phyloP scores from a whole-genome alignment of 2,888 invertebrate species.

The Eristalinus aeneus region DNA sequence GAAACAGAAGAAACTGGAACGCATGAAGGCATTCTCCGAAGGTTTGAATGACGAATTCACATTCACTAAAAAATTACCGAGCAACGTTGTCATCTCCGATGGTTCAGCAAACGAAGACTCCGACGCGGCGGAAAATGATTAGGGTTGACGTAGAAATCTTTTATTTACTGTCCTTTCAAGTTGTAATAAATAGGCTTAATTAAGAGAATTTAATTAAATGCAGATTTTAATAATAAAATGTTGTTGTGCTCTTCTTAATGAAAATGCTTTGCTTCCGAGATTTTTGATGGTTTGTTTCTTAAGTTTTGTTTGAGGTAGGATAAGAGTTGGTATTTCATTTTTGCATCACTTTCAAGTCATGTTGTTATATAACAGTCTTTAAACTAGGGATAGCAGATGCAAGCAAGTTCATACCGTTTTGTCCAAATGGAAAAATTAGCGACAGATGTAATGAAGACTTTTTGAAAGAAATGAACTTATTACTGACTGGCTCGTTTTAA shows the following conservation, averaged over 20 bases:
- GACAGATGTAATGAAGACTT: no score
- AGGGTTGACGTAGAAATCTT: slow-evolving; percentile 12
- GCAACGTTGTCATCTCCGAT: slow-evolving; percentile 53
- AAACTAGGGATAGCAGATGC: no score
- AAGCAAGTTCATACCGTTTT: no score
- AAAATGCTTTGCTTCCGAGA: background rate
- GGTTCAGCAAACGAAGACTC: slow-evolving; percentile 24
- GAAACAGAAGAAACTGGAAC: slow-evolving; percentile 75
- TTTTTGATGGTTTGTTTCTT: background rate
- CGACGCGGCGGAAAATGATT: slow-evolving; percentile 8
- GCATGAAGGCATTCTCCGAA: slow-evolving; percentile 74
- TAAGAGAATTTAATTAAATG: slow-evolving; percentile 22
- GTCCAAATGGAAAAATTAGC: no score
- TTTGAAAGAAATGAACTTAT: no score
- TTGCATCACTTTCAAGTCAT: no score
- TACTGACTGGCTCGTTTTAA: no score
- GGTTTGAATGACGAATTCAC: slow-evolving; percentile 74
- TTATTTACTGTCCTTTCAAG: background rate
- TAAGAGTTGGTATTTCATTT: background rate
- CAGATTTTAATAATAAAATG: background rate
- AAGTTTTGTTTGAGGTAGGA: background rate
- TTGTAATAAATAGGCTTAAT: slow-evolving; percentile 28
- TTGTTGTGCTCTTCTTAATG: background rate
- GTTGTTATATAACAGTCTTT: no score
- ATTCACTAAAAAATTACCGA: slow-evolving; percentile 58